phyloP scores from a whole-genome alignment of 53 echinoderm and acorn worm species.

The Henricia sp. region DNA sequence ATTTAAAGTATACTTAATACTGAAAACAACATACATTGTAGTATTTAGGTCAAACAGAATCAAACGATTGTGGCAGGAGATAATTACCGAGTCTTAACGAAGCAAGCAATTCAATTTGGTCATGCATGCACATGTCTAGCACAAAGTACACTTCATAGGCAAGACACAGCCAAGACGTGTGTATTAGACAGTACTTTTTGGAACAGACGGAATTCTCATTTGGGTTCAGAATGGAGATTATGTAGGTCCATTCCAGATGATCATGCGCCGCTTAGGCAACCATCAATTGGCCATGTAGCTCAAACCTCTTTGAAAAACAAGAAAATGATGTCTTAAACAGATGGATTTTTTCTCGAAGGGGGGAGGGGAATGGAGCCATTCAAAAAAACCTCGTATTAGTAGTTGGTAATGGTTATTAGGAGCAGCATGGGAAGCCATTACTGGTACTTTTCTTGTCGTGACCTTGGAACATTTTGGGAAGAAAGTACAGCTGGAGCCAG shows the following conservation, averaged over 20 bases:
- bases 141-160: background rate
- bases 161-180: no score
- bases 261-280: conserved; percentile 56
- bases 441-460: conserved; percentile 49
- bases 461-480: conserved; percentile 57
- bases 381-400: conserved; percentile 39
- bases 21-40: no score
- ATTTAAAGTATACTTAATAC: no score
- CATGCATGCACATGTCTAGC: background rate
- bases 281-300: conserved; percentile 66
- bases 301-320: conserved; percentile 56
- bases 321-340: conserved; percentile 39
- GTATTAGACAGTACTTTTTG: background rate
- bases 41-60: no score
- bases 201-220: conserved; percentile 51
- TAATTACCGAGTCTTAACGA: conserved; percentile 40
- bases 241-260: conserved; percentile 56
- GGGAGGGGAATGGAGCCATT: no score
- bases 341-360: no score
- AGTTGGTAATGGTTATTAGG: conserved; percentile 28
- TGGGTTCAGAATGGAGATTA: conserved; percentile 33
- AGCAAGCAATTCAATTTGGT: conserved; percentile 56
- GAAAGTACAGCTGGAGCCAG: conserved; percentile 58
- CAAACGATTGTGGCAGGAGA: no score
- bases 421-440: conserved; percentile 57